Conservation (phyloP, 1,140 invertebrate species). For the Conus betulinus region DNA sequence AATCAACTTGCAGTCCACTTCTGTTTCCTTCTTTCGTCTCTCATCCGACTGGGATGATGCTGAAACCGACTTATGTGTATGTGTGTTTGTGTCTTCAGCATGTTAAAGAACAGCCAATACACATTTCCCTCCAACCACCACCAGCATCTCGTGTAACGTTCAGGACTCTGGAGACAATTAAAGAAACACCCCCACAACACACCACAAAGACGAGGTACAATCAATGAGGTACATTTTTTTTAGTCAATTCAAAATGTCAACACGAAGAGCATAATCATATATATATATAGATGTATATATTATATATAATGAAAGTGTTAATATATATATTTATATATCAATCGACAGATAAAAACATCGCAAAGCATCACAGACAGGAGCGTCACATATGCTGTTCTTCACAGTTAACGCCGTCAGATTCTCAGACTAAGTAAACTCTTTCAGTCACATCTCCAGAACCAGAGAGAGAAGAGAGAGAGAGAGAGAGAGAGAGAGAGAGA, state of each 20-base stretch:
- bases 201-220: conserved; percentile 8
- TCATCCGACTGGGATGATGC: no score
- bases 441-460: neutral
- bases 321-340: conserved; percentile 22
- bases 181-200: neutral
- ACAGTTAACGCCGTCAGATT: neutral
- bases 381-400: neutral
- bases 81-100: no score
- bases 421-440: neutral
- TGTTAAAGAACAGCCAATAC: neutral
- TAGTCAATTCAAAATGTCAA: neutral
- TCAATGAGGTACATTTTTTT: neutral
- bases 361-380: conserved; percentile 2
- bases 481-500: no score
- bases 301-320: neutral
- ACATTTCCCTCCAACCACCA: neutral
- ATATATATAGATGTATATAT: neutral
- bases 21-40: no score
- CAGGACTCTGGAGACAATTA: neutral
- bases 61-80: no score
- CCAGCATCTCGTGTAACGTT: neutral
- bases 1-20: no score
- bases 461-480: neutral
- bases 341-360: conserved; percentile 9
- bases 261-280: conserved; percentile 7